Base-by-base conservation (phyloP, 2,888 invertebrate species). In the Escarpia spicata region DNA sequence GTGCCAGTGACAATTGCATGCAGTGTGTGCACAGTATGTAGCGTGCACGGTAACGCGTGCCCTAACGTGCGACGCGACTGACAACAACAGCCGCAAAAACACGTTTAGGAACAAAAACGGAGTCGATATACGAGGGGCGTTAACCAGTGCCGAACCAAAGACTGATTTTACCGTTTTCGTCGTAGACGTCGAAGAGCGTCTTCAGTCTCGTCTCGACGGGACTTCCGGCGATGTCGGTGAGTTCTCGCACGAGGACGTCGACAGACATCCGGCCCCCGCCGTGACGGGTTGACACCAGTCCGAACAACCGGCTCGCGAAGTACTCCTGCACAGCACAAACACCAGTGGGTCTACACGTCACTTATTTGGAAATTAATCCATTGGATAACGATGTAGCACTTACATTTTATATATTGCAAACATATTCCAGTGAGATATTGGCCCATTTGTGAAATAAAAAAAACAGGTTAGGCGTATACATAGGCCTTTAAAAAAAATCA, bases 111-210 rank as follows among this genome's bases (percentile, higher is more conserved):
- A 43, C 90, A 90, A 37, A 43, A 31, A 19, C 10, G 12, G 10
- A 52, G 52, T 15, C 52, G 8, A 52, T 52, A 52, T 9, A 52
- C 9, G 12, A 52, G 12, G 37, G 26, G 37, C 43, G 44, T 37
- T 91, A 43, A 91, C 3, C 44, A 44, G 37, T 91, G 12, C 19
- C 43, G 19, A 19, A 91, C 19, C 91, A 26, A 91, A 91, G 91
- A 44, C 43, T 19, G 19, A 91, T 19, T 97, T 96, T 96, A 98
- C 99, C 99, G 96, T 99, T 98, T 93, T 98, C 97, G 96, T 99
- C 99, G 96, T 99, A 99, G 91, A 99, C 98, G 96, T 98, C 98
- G 97, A 99, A 99, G 43, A 99, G 97, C 96, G 99, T 99, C 94
- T 98, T 97, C 93, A 99, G 98, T 97, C 99, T 99, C 75, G 75